A percentile compares a stretch with the other conserved stretches of the same genome.
Evolutionary conservation across 2,113 vertebrate genomes (phyloP).

Genomic region (Clarias batrachus): DNA sequence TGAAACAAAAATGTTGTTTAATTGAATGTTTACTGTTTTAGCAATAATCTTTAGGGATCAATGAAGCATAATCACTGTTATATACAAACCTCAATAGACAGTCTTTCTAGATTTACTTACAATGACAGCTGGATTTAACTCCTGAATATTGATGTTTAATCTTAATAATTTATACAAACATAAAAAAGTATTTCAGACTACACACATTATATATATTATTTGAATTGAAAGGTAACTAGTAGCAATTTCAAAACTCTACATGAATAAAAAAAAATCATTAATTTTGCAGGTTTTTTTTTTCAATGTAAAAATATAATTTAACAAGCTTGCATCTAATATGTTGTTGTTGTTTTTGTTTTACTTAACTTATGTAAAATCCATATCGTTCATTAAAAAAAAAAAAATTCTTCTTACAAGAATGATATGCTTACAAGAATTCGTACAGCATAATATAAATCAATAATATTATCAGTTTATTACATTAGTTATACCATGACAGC

Average conservation of each 20-base stretch:
- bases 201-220: not conserved
- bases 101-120: constrained; percentile 5
- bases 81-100: constrained; percentile 4
- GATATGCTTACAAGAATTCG: not conserved
- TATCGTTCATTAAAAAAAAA: too few species aligned
- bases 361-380: not conserved
- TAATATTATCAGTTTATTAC: not conserved
- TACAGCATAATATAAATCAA: not conserved
- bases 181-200: not conserved
- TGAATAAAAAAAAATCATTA: not conserved
- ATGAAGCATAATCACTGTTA: constrained; percentile 1
- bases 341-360: not conserved
- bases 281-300: not conserved
- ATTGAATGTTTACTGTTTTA: constrained; percentile 11
- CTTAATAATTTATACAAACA: not conserved
- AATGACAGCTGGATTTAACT: not conserved
- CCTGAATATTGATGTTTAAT: not conserved
- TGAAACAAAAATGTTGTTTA: not conserved
- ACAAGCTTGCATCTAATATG: not conserved
- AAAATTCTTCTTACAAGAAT: too few species aligned
- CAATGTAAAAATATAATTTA: not conserved
- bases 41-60: constrained; percentile 6
- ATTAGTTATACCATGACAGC: not conserved
- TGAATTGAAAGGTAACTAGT: not conserved
- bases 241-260: not conserved